Percentiles rank a stretch among this genome's conserved stretches.
phyloP scores from a whole-genome alignment of 2,797 vertebrate species.

The Dallia pectoralis region DNA sequence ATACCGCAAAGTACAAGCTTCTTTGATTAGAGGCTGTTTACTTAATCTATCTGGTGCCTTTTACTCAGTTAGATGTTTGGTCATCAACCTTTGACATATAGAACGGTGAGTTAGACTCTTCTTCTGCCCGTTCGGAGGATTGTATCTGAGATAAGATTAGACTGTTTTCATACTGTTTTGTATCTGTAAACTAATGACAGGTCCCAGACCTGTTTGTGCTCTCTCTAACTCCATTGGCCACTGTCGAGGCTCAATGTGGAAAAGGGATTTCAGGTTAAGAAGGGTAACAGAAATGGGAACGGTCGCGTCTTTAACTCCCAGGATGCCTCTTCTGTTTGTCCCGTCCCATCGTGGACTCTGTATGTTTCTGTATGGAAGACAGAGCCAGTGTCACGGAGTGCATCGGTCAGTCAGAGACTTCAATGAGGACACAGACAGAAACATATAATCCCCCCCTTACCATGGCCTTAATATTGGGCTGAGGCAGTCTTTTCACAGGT shows the following conservation, averaged over 20 bases:
- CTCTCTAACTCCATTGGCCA: too few relatives aligned
- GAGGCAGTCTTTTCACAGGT: not conserved
- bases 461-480: not conserved
- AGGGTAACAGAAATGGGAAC: slow-evolving; percentile 27
- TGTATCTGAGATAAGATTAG: not conserved
- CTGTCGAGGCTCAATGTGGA: not conserved
- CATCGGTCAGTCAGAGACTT: slow-evolving; percentile 18
- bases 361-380: slow-evolving; percentile 25
- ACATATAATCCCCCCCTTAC: too few relatives aligned
- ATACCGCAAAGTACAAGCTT: not conserved
- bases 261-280: slow-evolving; percentile 1
- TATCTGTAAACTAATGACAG: not conserved
- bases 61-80: not conserved
- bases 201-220: too few relatives aligned
- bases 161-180: not conserved
- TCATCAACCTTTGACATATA: not conserved
- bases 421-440: not conserved
- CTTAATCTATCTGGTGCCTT: not conserved
- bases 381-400: slow-evolving; percentile 15
- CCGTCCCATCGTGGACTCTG: slow-evolving; percentile 14
- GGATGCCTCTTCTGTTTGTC: not conserved
- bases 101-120: not conserved
- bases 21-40: not conserved
- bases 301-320: slow-evolving; percentile 23
- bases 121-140: not conserved